A percentile compares a stretch with the other conserved stretches of the same genome.
Evolutionary conservation across 30 jellyfish, hydroid and myxozoan species (phyloP).

Genomic region (Nemopilema nomurai): DNA sequence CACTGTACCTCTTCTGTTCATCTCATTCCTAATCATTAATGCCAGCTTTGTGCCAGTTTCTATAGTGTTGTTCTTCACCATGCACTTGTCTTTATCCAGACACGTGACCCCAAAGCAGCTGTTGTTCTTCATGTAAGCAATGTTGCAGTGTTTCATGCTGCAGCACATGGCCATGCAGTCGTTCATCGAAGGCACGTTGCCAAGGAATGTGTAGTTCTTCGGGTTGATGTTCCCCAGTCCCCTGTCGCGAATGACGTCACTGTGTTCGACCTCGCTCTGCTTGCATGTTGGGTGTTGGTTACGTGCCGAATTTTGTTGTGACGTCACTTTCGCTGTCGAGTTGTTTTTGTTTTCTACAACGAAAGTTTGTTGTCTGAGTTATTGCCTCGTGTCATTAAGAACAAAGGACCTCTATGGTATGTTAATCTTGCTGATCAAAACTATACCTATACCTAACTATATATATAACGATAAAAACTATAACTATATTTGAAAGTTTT

Average conservation of each 20-base stretch:
- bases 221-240: constrained; percentile 79
- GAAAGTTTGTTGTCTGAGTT: neutral
- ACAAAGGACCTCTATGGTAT: too few relatives aligned
- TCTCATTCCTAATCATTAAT: constrained; percentile 85
- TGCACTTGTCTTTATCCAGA: constrained; percentile 80
- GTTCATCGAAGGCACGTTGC: constrained; percentile 90
- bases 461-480: too few relatives aligned
- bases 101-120: constrained; percentile 96
- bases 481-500: too few relatives aligned
- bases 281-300: constrained; percentile 90
- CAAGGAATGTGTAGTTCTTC: constrained; percentile 88
- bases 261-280: constrained; percentile 84
- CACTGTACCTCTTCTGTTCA: constrained; percentile 89
- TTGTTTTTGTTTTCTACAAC: constrained; percentile 7
- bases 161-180: constrained; percentile 99
- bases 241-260: constrained; percentile 79
- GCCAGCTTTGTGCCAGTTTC: constrained; percentile 91
- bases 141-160: constrained; percentile 84
- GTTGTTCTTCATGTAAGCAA: constrained; percentile 90
- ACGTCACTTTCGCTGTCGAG: too few relatives aligned
- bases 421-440: too few relatives aligned
- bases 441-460: too few relatives aligned
- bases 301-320: constrained; percentile 61
- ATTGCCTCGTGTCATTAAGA: too few relatives aligned
- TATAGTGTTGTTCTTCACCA: constrained; percentile 71